phyloP scores from a whole-genome alignment of 2,888 invertebrate genomes.

The Zelleria hepariella region DNA sequence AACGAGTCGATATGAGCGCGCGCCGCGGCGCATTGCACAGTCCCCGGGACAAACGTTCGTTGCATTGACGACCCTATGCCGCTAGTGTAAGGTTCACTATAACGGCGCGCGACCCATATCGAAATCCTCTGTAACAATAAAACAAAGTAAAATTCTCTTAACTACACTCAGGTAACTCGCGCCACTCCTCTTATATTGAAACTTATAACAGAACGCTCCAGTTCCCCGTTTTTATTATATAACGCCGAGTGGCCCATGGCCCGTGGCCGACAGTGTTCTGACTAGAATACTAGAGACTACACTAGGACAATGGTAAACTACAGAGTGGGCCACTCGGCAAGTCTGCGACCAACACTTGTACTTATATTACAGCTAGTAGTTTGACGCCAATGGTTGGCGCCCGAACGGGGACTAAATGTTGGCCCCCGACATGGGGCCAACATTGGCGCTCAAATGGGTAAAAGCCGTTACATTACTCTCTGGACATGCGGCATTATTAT shows the following conservation, averaged over 20 bases:
- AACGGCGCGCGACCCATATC: slow-evolving; percentile 27
- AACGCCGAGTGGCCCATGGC: background rate
- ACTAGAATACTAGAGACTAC: slow-evolving; percentile 8
- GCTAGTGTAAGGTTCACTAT: background rate
- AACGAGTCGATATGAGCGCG: slow-evolving; percentile 33
- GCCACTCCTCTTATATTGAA: slow-evolving; percentile 13
- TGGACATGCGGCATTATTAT: background rate
- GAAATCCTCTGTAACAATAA: slow-evolving; percentile 40
- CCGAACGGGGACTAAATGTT: background rate
- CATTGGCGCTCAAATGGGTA: background rate
- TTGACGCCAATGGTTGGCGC: background rate
- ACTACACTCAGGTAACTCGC: slow-evolving; percentile 54
- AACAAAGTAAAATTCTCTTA: slow-evolving; percentile 34
- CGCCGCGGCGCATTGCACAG: slow-evolving; percentile 17
- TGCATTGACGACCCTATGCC: background rate
- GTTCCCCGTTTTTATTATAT: background rate
- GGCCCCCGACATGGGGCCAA: background rate
- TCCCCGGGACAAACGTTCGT: slow-evolving; percentile 12
- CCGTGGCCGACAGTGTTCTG: slow-evolving; percentile 17
- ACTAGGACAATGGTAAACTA: slow-evolving; percentile 3
- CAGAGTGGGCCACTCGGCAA: background rate
- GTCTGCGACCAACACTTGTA: slow-evolving; percentile 3
- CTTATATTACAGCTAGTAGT: background rate
- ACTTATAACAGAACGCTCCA: background rate
- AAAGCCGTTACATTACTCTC: background rate